Percentiles rank a stretch among this genome's conserved stretches.
phyloP scores from a whole-genome alignment of 2,797 vertebrate genomes.

The Scarus forsteni region DNA sequence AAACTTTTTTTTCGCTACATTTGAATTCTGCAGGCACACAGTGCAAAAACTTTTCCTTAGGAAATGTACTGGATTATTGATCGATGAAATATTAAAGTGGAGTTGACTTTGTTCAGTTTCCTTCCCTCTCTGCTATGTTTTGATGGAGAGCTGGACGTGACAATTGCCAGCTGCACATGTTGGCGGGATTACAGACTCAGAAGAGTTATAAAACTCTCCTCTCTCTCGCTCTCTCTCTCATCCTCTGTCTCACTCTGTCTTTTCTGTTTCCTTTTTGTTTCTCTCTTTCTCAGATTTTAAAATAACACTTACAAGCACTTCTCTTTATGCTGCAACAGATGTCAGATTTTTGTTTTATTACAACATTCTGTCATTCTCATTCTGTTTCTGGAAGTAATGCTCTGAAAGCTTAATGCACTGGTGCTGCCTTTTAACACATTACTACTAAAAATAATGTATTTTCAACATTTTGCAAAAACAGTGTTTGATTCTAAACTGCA shows the following conservation, averaged over 20 bases:
- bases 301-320: constrained; percentile 1
- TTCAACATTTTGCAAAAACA: no score
- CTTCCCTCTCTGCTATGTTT: constrained; percentile 8
- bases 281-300: neutral
- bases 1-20: no score
- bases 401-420: neutral
- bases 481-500: no score
- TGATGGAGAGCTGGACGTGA: constrained; percentile 23
- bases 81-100: constrained; percentile 15
- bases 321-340: constrained; percentile 2
- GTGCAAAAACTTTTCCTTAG: constrained; percentile 1
- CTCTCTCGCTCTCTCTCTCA: neutral
- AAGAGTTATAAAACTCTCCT: constrained; percentile 15
- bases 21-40: no score
- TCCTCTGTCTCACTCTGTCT: neutral
- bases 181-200: constrained; percentile 41
- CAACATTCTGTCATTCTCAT: constrained; percentile 1
- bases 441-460: no score
- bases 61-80: constrained; percentile 16
- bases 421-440: neutral
- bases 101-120: constrained; percentile 21
- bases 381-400: neutral
- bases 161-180: constrained; percentile 45
- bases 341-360: constrained; percentile 17
- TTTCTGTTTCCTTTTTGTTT: neutral